These are phyloP conservation scores for Cremastinae sp. DNA, from an alignment of 2,888 invertebrate species.

Conservation along the genomic window DNA sequence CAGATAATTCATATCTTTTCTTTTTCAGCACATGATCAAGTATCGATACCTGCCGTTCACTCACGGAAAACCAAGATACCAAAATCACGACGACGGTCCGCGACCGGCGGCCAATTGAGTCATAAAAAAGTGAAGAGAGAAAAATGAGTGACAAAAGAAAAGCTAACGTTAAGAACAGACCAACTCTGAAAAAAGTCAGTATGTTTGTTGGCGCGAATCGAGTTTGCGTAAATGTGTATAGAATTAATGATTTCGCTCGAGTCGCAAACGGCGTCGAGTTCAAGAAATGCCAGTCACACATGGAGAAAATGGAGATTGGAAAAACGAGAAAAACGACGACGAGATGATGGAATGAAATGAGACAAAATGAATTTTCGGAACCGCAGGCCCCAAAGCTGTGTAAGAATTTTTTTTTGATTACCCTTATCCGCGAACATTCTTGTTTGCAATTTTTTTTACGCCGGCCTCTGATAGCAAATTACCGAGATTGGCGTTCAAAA, in stretches of 20 bases:
- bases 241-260: constrained; percentile 65
- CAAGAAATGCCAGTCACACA: constrained; percentile 38
- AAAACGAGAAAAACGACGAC: constrained; percentile 23
- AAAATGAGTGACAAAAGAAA: constrained; percentile 19
- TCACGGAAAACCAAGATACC: constrained; percentile 97
- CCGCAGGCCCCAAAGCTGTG: constrained; percentile 45
- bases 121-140: constrained; percentile 24
- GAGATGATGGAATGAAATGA: constrained; percentile 37
- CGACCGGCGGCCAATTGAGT: constrained; percentile 74
- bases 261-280: constrained; percentile 47
- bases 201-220: constrained; percentile 67
- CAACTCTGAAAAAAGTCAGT: constrained; percentile 58
- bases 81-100: constrained; percentile 83
- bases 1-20: too few relatives aligned
- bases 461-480: constrained; percentile 5
- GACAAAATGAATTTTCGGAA: constrained; percentile 37
- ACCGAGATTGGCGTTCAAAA: constrained; percentile 6
- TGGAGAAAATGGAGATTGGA: constrained; percentile 19
- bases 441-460: constrained; percentile 26
- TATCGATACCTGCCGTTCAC: constrained; percentile 99
- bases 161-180: constrained; percentile 18
- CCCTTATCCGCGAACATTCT: constrained; percentile 3
- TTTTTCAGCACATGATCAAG: constrained; percentile 98
- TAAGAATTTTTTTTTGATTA: constrained; percentile 42
- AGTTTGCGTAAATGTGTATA: constrained; percentile 73